Evolutionary conservation across 2,113 vertebrate genomes (phyloP).

Genomic region (Holacanthus passer): DNA sequence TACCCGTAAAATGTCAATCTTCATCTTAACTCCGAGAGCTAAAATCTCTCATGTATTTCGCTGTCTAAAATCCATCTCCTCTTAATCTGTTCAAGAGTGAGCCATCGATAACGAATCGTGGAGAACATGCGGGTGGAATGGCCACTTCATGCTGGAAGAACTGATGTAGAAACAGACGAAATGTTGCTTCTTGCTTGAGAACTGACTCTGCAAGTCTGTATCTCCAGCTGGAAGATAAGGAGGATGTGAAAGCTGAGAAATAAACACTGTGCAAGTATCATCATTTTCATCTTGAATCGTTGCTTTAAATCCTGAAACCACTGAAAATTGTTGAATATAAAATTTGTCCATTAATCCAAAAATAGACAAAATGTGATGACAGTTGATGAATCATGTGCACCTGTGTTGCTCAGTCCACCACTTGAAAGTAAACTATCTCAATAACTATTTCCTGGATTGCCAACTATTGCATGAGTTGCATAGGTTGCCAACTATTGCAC

Average conservation of each 20-base stretch:
- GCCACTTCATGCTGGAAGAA: neutral
- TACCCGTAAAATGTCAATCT: slow-evolving; percentile 23
- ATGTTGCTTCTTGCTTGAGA: neutral
- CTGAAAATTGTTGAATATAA: too few relatives aligned
- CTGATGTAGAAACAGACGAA: neutral
- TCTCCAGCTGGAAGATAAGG: neutral
- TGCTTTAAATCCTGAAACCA: neutral
- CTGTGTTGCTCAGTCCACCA: neutral
- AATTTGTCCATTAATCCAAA: neutral
- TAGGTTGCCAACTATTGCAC: neutral
- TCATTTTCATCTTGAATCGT: neutral
- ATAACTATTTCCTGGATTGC: neutral
- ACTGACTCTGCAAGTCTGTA: neutral
- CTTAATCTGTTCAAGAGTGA: neutral
- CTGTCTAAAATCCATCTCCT: neutral
- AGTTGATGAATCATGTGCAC: neutral
- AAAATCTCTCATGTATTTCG: slow-evolving; percentile 18
- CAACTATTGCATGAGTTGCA: neutral
- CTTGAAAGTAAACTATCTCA: neutral
- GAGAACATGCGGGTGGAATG: neutral
- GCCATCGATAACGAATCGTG: neutral
- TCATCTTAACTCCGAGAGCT: slow-evolving; percentile 16
- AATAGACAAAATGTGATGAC: neutral
- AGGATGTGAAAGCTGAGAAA: slow-evolving; percentile 14
- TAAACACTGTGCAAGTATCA: neutral